A percentile compares a stretch with the other conserved stretches of the same genome.
These are phyloP conservation scores for Gallinago solitaria DNA, from an alignment of 2,797 vertebrate species.

Conservation along the genomic window DNA sequence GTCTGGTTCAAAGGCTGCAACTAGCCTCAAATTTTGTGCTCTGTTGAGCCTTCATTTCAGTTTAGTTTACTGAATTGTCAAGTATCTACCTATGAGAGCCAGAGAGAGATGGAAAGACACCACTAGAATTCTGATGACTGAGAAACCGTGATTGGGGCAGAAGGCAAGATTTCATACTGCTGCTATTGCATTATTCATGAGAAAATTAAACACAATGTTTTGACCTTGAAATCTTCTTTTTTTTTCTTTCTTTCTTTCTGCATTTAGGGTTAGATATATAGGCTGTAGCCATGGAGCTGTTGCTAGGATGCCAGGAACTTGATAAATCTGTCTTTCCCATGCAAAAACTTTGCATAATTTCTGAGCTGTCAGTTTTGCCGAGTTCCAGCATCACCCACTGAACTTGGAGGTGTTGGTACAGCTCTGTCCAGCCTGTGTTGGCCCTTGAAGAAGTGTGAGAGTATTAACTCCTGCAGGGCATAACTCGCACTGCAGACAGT, in stretches of 20 bases:
- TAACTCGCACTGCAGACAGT: neutral
- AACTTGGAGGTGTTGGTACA: neutral
- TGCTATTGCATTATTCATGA: neutral
- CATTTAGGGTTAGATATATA: neutral
- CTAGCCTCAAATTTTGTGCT: conserved; percentile 54
- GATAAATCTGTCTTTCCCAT: neutral
- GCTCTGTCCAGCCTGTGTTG: neutral
- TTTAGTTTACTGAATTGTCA: conserved; percentile 45
- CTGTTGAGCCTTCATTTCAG: conserved; percentile 53
- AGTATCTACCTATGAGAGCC: neutral
- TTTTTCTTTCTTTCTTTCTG: neutral
- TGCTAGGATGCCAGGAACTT: neutral
- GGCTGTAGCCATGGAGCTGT: neutral
- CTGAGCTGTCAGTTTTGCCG: neutral
- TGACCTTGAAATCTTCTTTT: neutral
- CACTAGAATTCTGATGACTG: conserved; percentile 9
- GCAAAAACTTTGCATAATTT: neutral
- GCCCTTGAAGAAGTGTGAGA: neutral
- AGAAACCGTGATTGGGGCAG: neutral
- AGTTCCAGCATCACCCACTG: neutral
- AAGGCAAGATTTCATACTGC: neutral
- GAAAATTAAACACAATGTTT: neutral
- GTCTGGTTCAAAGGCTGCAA: conserved; percentile 49
- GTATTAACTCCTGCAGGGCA: neutral
- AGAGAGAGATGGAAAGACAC: neutral